Base-by-base conservation (phyloP, 2,888 invertebrate species). In the Sicus ferrugineus region DNA sequence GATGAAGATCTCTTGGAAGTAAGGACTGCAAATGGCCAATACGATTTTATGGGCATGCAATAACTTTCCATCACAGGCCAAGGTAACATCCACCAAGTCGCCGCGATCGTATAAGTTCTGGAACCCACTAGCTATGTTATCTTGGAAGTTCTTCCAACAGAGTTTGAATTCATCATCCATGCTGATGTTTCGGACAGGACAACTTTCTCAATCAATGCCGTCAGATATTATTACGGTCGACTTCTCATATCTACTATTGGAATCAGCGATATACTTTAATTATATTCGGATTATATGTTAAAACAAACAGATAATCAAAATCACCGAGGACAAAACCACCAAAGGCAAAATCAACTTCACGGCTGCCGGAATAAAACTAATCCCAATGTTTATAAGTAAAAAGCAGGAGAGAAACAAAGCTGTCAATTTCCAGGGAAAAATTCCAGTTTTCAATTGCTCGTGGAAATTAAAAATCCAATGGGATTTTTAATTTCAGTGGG, bases 11-110 rank as follows among this genome's bases (percentile, higher is more conserved):
- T 86, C 86, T 73, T 86, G 86, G 75, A 87, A 88, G 76, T 87
- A 87, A 2, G 87, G 86, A 75, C 87, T 87, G 74, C 88, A 87
- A 64, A 88, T 87, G 19, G 87, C 87, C 73, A 87, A 78, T 21
- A 87, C 87, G 63, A 88, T 85, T 79, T 87, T 86, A 76, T 87
- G 87, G 14, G 87, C 87, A 75, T 87, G 87, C 67, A 87, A 78
- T 52, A 86, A 77, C 74, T 86, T 84, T 28, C 88, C 87, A 77
- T 87, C 87, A 73, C 87, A 87, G 46, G 87, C 87, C 54, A 87
- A 77, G 30, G 87, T 87, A 19, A 87, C 87, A 77, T 87, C 87
- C 14, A 87, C 87, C 70, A 87, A 78, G 73, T 86, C 85, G 42
- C 87, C 87, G 19, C 85, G 83, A 74, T 86, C 85, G 70, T 84